Evolutionary conservation across 2,888 invertebrate genomes (phyloP), one percentile per base, ranked within the genome.

Genomic region (Drosophila demipolita): DNA sequence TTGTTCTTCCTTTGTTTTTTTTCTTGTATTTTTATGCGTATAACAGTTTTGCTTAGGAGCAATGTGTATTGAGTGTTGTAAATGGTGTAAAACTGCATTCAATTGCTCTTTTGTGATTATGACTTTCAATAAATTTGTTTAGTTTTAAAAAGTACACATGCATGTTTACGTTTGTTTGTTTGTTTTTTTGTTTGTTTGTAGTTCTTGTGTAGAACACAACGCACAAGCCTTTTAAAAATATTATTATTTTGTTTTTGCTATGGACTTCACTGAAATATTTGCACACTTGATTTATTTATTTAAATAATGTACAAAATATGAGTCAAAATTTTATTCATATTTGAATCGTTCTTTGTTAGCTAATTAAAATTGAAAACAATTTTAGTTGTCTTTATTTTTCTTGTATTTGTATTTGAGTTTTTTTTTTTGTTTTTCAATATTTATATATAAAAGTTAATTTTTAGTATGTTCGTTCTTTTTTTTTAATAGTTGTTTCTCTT

Each of bases 351-450:
- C 20, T 33, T 45, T 60, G 26, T 69, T 52, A 80, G 66, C 64
- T 77, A 75, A 68, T 77, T 69, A 84, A 84, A 84, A 84, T 84
- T 84, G 83, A 89, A 84, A 85, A 89, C 80, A 86, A 85, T 86
- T 85, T 85, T 62, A 73, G 58, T 53, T 66, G 38, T 36, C 36
- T 80, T 55, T 52, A 48, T 68, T 55, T 29, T 33, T 60, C 40
- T 38, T 53, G 11, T 23, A n/a, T 38, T 45, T 60, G 33, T 53
- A 12, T 65, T 63, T 53, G 52, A 52, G 17, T 74, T 61, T 40
- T 59, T 73, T 65, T 66, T 50, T 49, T 23, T 57, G 67, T 61
- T 58, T 29, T 20, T 66, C 2, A 15, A 23, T 45, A 45, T 68
- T 79, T 72, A 67, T 64, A 68, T 90, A 79, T 66, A 86, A 76